phyloP scores from a whole-genome alignment of 2,113 vertebrate species.

The Callipepla squamata region DNA sequence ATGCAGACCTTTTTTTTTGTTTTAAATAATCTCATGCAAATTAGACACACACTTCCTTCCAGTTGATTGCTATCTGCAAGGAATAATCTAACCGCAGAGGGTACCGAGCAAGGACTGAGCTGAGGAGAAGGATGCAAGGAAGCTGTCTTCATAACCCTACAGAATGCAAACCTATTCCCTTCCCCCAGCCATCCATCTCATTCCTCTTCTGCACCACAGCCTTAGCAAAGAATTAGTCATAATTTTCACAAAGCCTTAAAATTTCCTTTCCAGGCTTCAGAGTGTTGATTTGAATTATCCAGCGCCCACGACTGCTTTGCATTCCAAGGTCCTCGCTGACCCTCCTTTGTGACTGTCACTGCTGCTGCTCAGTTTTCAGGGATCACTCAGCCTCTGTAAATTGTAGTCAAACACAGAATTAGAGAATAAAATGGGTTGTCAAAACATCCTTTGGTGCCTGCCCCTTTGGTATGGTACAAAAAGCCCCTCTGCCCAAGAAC shows the following conservation, averaged over 20 bases:
- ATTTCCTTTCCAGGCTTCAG: constrained; percentile 10
- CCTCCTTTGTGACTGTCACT: constrained; percentile 21
- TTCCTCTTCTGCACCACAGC: constrained; percentile 16
- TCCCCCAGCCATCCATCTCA: not conserved
- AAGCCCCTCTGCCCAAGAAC: not conserved
- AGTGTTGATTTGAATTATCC: constrained; percentile 16
- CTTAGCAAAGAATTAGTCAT: constrained; percentile 41
- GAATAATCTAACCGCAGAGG: constrained; percentile 84
- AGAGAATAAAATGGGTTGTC: not conserved
- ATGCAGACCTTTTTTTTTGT: constrained; percentile 86
- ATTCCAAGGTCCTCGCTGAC: not conserved
- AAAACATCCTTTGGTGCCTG: not conserved
- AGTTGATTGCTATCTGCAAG: constrained; percentile 89
- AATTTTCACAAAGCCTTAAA: constrained; percentile 57
- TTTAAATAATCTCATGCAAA: constrained; percentile 91
- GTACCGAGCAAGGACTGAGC: constrained; percentile 78
- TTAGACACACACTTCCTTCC: constrained; percentile 89
- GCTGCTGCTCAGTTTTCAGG: not conserved
- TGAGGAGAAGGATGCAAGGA: constrained; percentile 55
- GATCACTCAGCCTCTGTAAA: not conserved
- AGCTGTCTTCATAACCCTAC: constrained; percentile 50
- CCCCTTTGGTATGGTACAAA: not conserved
- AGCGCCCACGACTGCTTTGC: not conserved
- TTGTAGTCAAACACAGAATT: not conserved
- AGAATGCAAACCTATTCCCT: constrained; percentile 63